These are phyloP conservation scores for Nymphalis polychloros DNA, from an alignment of 2,888 invertebrate species.

Conservation along the genomic window DNA sequence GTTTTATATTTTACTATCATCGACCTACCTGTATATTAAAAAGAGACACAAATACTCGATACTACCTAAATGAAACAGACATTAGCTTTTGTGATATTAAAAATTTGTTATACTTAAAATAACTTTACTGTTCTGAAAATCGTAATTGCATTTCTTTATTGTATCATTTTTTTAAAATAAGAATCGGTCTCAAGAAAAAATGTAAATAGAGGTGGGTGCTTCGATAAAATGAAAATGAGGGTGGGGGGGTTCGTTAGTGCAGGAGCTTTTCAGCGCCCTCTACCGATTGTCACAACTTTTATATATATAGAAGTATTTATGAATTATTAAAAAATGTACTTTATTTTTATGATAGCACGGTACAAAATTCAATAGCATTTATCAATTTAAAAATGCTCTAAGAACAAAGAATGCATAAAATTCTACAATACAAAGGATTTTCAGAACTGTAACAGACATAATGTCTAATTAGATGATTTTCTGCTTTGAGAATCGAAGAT, in stretches of 20 bases:
- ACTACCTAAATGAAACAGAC: too few relatives aligned
- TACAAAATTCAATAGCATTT: constrained; percentile 41
- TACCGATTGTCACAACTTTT: constrained; percentile 71
- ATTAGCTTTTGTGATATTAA: neutral
- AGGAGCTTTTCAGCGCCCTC: constrained; percentile 58
- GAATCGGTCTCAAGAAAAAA: constrained; percentile 60
- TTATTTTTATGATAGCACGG: constrained; percentile 47
- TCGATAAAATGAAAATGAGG: constrained; percentile 74
- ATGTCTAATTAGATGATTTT: constrained; percentile 76
- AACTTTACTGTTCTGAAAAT: neutral
- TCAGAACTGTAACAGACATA: constrained; percentile 74
- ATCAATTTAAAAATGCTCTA: constrained; percentile 58
- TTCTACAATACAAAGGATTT: constrained; percentile 76
- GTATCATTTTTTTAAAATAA: constrained; percentile 53
- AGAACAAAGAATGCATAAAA: constrained; percentile 76
- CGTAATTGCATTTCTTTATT: constrained; percentile 12
- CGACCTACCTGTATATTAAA: too few relatives aligned
- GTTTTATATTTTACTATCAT: too few relatives aligned
- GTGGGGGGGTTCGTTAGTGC: constrained; percentile 69
- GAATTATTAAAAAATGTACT: constrained; percentile 45
- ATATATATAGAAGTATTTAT: constrained; percentile 51
- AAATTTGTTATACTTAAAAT: neutral
- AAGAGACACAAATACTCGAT: too few relatives aligned
- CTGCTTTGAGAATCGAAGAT: constrained; percentile 48
- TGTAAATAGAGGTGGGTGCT: constrained; percentile 46